Conservation (phyloP, 2,113 vertebrate species). For the Pachyramphus minor region DNA sequence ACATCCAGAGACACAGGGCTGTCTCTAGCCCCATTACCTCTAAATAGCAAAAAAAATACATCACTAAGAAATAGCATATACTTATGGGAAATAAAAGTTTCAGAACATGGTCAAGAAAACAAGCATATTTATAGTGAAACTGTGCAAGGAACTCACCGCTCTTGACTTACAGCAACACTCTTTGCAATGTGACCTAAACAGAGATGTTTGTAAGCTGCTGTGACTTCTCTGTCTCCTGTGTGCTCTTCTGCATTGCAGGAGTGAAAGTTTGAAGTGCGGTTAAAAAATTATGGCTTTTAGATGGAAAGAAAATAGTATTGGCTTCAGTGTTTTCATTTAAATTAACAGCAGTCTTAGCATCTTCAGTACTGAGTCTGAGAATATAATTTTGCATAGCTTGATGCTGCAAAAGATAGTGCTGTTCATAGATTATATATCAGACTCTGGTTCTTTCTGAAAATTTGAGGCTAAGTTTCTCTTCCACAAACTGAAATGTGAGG, state of each 20-base stretch:
- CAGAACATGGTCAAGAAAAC: background rate
- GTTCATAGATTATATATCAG: background rate
- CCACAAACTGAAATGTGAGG: background rate
- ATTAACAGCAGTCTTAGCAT: background rate
- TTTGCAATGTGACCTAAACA: background rate
- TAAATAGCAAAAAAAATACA: background rate
- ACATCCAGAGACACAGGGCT: background rate
- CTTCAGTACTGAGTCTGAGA: background rate
- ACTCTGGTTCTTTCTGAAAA: background rate
- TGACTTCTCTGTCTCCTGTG: background rate
- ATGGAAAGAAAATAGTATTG: background rate
- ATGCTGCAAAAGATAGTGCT: background rate
- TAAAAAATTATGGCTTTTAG: background rate
- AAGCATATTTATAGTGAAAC: background rate
- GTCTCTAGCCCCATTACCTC: background rate
- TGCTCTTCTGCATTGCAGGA: background rate
- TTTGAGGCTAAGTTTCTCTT: background rate
- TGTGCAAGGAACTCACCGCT: background rate
- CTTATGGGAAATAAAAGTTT: background rate
- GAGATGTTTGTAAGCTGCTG: background rate
- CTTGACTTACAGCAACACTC: background rate
- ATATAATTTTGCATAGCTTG: background rate
- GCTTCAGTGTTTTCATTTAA: background rate
- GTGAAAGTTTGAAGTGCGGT: background rate
- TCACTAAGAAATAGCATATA: background rate